phyloP scores from a whole-genome alignment of 53 echinoderm and acorn worm species.

The Apostichopus leukothele region DNA sequence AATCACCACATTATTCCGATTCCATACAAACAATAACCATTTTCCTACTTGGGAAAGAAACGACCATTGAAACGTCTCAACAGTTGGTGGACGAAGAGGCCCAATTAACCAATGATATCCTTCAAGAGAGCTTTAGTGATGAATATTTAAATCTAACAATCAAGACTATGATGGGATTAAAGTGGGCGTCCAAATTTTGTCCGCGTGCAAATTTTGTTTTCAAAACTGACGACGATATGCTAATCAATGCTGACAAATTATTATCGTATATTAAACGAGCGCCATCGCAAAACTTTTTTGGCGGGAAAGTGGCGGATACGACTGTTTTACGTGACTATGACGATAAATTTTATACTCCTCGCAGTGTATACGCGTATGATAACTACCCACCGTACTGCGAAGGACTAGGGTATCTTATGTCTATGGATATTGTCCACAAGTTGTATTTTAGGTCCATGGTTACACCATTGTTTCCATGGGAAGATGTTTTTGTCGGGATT shows the following conservation, averaged over 20 bases:
- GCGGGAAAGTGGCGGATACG: constrained; percentile 46
- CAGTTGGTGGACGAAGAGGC: constrained; percentile 53
- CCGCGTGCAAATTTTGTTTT: constrained; percentile 59
- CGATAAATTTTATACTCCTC: constrained; percentile 69
- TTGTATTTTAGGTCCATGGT: constrained; percentile 53
- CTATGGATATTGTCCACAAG: constrained; percentile 53
- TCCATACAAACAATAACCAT: constrained; percentile 48
- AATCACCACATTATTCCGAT: constrained; percentile 32
- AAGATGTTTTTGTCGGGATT: constrained; percentile 76
- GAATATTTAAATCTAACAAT: constrained; percentile 68
- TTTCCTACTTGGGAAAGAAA: constrained; percentile 60
- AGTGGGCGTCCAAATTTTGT: constrained; percentile 67
- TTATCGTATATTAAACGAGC: constrained; percentile 50
- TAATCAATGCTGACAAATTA: constrained; percentile 62
- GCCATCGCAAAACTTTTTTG: constrained; percentile 39
- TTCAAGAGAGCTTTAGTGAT: constrained; percentile 72
- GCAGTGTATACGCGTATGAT: constrained; percentile 52
- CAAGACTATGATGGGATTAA: constrained; percentile 77
- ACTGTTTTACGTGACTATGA: constrained; percentile 52
- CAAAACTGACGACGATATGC: constrained; percentile 78
- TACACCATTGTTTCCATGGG: constrained; percentile 71
- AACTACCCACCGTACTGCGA: constrained; percentile 68
- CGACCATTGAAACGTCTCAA: constrained; percentile 33
- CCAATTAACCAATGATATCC: constrained; percentile 49
- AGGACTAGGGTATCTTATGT: constrained; percentile 70